These are phyloP conservation scores for Anthophora plumipes DNA, from an alignment of 2,888 invertebrate species.

Conservation along the genomic window DNA sequence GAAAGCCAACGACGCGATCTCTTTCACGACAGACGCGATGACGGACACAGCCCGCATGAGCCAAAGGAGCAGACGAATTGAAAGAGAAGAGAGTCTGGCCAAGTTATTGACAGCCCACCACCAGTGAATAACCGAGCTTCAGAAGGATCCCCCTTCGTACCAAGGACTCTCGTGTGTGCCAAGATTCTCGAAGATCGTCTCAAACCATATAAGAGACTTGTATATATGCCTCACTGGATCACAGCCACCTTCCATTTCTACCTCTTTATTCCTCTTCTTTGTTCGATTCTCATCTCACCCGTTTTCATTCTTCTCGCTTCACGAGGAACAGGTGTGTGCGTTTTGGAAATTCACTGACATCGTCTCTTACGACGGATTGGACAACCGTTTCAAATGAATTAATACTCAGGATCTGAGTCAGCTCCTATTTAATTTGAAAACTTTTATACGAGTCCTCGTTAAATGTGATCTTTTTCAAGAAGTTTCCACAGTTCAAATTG, in stretches of 20 bases:
- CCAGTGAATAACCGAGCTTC: conserved; percentile 70
- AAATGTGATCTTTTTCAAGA: conserved; percentile 7
- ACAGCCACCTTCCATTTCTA: neutral
- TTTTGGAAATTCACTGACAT: conserved; percentile 54
- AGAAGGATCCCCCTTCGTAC: conserved; percentile 32
- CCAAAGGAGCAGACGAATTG: conserved; percentile 43
- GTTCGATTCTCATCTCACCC: neutral
- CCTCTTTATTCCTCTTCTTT: conserved; percentile 2
- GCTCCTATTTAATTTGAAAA: neutral
- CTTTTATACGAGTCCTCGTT: conserved; percentile 13
- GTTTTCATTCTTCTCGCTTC: conserved; percentile 4
- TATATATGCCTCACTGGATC: conserved; percentile 40
- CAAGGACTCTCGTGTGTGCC: conserved; percentile 22
- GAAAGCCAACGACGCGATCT: conserved; percentile 56
- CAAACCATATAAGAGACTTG: conserved; percentile 11
- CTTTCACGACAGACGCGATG: conserved; percentile 62
- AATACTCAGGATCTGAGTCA: conserved; percentile 34
- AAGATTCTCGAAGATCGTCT: conserved; percentile 51
- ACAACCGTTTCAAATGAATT: conserved; percentile 51
- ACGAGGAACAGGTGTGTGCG: conserved; percentile 41
- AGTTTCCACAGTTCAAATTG: conserved; percentile 11
- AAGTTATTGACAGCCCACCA: conserved; percentile 67
- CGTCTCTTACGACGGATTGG: conserved; percentile 46
- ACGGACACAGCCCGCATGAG: conserved; percentile 55
- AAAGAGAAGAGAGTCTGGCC: conserved; percentile 51